These are phyloP conservation scores for Xestoiulus laeticollis DNA, from an alignment of 2,888 invertebrate species.

Conservation along the genomic window DNA sequence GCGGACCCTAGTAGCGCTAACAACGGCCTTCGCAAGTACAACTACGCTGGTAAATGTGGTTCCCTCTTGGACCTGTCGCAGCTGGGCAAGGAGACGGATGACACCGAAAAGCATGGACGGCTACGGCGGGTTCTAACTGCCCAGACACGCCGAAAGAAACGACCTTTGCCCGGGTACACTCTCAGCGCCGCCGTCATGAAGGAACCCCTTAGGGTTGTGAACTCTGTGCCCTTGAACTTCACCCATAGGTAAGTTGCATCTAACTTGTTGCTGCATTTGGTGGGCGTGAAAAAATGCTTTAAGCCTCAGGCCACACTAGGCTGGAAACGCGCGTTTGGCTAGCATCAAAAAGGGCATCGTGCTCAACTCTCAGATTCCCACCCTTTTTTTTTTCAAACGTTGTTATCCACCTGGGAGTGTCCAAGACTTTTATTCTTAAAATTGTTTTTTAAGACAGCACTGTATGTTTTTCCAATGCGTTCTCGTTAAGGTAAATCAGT, in stretches of 20 bases:
- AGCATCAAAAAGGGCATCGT: too few species aligned
- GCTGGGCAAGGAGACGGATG: conserved; percentile 57
- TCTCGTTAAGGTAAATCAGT: too few species aligned
- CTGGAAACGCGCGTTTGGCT: too few species aligned
- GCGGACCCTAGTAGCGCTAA: not conserved
- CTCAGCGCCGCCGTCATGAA: conserved; percentile 64
- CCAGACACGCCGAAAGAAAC: conserved; percentile 60
- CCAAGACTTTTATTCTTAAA: too few species aligned
- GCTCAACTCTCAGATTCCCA: too few species aligned
- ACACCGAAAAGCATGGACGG: conserved; percentile 59
- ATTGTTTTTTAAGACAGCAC: too few species aligned
- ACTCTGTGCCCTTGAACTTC: conserved; percentile 64
- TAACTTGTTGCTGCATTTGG: too few species aligned
- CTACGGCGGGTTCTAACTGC: conserved; percentile 63
- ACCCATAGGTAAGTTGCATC: conserved; percentile 61
- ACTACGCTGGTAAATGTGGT: conserved; percentile 59
- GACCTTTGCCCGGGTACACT: conserved; percentile 59
- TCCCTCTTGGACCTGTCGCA: conserved; percentile 60
- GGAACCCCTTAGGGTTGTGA: conserved; percentile 64
- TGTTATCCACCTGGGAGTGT: too few species aligned
- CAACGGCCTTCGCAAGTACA: conserved; percentile 23
- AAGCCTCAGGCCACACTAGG: too few species aligned
- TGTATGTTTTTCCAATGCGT: too few species aligned
- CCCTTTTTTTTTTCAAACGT: too few species aligned
- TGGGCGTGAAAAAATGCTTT: not conserved